A percentile compares a stretch with the other conserved stretches of the same genome.
Evolutionary conservation across 2,113 vertebrate species (phyloP).

Genomic region (Semnornis frantzii): DNA sequence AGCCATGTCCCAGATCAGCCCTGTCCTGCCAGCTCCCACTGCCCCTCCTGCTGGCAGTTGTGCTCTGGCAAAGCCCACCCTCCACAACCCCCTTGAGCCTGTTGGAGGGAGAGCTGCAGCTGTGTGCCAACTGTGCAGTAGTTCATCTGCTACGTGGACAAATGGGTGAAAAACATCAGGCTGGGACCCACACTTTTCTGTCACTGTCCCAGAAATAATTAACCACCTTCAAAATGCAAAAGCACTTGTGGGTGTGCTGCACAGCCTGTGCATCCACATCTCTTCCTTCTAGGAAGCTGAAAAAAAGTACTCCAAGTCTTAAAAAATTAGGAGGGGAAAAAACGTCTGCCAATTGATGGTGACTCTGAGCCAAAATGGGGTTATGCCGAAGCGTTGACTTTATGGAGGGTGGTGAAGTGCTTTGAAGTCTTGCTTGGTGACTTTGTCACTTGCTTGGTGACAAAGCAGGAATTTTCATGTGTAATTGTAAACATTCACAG

Average conservation of each 20-base stretch:
- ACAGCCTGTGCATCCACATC: rapidly evolving
- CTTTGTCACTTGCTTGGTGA: neutral
- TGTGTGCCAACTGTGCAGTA: neutral
- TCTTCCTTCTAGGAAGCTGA: neutral
- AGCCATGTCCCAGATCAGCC: neutral
- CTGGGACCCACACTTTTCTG: neutral
- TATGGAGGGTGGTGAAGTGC: rapidly evolving
- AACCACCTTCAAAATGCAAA: neutral
- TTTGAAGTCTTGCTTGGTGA: neutral
- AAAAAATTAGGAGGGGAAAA: neutral
- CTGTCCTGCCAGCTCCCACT: neutral
- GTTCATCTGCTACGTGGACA: neutral
- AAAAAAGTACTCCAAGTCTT: neutral
- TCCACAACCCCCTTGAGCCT: neutral
- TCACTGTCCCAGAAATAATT: neutral
- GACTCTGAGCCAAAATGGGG: rapidly evolving
- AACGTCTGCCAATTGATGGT: rapidly evolving
- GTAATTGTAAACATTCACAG: neutral
- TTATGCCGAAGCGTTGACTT: rapidly evolving
- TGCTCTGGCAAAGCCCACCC: neutral
- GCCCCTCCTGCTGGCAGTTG: neutral
- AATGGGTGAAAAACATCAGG: rapidly evolving
- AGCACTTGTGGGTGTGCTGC: neutral
- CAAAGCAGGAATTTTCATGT: neutral
- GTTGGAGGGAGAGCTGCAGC: neutral